Percentiles rank a stretch among this genome's conserved stretches.
These are phyloP conservation scores for Sialis lutaria DNA, from an alignment of 2,888 invertebrate species.

Conservation along the genomic window DNA sequence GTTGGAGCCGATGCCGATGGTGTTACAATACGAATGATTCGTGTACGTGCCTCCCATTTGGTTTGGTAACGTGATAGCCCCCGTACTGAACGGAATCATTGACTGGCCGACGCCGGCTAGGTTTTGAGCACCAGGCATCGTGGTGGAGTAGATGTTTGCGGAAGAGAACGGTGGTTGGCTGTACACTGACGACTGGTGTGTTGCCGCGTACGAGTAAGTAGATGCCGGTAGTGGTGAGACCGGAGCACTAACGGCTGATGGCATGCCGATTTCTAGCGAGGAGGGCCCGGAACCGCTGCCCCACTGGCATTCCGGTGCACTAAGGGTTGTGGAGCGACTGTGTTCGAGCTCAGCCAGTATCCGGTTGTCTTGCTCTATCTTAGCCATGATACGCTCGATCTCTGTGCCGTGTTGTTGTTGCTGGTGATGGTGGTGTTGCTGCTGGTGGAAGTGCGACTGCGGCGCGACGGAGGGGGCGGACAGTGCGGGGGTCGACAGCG, in stretches of 20 bases:
- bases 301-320: slow-evolving; percentile 19
- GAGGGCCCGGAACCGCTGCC: slow-evolving; percentile 1
- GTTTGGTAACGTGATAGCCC: slow-evolving; percentile 1
- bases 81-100: neutral
- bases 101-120: neutral
- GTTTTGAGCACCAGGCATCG: neutral
- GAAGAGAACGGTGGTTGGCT: slow-evolving; percentile 1
- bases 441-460: slow-evolving; percentile 17
- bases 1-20: neutral
- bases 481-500: slow-evolving; percentile 20
- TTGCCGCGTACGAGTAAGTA: neutral
- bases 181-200: neutral
- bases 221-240: slow-evolving; percentile 3
- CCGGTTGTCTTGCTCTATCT: slow-evolving; percentile 80
- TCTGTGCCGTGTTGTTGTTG: slow-evolving; percentile 36
- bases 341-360: slow-evolving; percentile 83
- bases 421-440: slow-evolving; percentile 15
- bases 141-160: neutral
- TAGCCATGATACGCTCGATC: slow-evolving; percentile 88
- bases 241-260: slow-evolving; percentile 5
- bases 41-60: neutral
- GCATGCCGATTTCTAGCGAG: neutral
- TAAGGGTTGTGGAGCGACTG: slow-evolving; percentile 51
- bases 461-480: slow-evolving; percentile 12
- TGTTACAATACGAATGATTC: slow-evolving; percentile 1